Evolutionary conservation across 2,888 invertebrate genomes (phyloP), one percentile per base, ranked within the genome.

Genomic region (Leptinotarsa peninsularis): DNA sequence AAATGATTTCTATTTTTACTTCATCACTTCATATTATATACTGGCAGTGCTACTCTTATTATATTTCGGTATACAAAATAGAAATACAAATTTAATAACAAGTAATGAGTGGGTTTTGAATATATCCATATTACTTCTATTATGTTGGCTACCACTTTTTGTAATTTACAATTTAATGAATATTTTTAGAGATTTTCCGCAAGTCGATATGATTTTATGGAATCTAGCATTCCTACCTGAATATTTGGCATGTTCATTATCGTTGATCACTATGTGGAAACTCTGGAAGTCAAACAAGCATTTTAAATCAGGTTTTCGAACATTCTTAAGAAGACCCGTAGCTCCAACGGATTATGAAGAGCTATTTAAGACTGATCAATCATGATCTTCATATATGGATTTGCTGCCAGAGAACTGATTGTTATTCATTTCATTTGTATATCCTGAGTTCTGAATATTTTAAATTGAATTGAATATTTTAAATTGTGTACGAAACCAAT

Each of bases 141-240:
- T 79, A 4, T 69, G 69, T 21, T 80, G 78, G 78, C 49, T 80
- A 43, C 80, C 80, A 0, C 58, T 80, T 21, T 76, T 79, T 54
- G 63, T 79, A 2, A 72, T 74, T 49, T 79, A 79, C 43, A 76
- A 72, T 66, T 73, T 78, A 67, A 73, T 80, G 33, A 67, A 67
- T 27, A 69, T 77, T n/a, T 71, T 79, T 15, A 72, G 67, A 23
- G 49, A 74, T n/a, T 69, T 66, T 2, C 60, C 56, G 3, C 58
- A 60, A 2, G 68, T 75, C 3, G 79, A 79, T 18, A 63, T 71
- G 3, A 71, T 77, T n/a, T 56, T 80, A 71, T 80, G 79, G 80
- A 76, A 75, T 70, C 4, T 75, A 17, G 77, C 78, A 2, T 78
- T 80, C 68, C 23, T 79, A 21, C 79, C 80, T 1, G 80, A 79